Percentiles rank a stretch among this genome's conserved stretches.
phyloP scores from a whole-genome alignment of 2,797 vertebrate genomes.

The Chelidonichthys spinosus region DNA sequence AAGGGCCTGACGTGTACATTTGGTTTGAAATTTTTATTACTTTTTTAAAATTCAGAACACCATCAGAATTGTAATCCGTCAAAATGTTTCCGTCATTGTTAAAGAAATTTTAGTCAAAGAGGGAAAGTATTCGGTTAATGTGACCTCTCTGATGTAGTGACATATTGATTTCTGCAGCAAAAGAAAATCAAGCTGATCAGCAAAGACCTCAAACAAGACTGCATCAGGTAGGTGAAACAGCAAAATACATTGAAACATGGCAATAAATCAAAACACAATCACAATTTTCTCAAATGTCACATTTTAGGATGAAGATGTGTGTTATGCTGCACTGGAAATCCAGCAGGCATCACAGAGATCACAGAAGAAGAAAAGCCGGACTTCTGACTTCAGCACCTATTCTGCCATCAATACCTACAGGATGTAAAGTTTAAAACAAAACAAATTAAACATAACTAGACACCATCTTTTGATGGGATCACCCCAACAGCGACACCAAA shows the following conservation, averaged over 20 bases:
- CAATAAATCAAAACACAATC: neutral
- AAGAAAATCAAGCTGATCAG: slow-evolving; percentile 4
- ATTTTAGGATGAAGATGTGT: slow-evolving; percentile 61
- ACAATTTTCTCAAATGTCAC: slow-evolving; percentile 1
- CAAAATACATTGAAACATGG: neutral
- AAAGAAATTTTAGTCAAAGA: no score
- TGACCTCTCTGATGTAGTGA: neutral
- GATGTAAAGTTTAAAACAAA: neutral
- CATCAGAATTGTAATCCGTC: no score
- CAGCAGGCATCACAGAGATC: slow-evolving; percentile 33
- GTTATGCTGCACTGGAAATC: slow-evolving; percentile 57
- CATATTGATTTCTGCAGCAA: slow-evolving; percentile 23
- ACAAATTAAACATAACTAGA: neutral
- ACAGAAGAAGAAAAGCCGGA: slow-evolving; percentile 27
- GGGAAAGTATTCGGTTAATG: no score
- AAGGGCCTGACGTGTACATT: no score
- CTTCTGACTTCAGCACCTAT: slow-evolving; percentile 56
- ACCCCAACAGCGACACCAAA: neutral
- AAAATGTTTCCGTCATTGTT: no score
- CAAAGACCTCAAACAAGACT: neutral
- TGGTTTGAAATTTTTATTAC: no score
- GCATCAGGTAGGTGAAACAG: slow-evolving; percentile 30
- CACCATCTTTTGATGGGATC: neutral
- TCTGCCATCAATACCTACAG: slow-evolving; percentile 47
- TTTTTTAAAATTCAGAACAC: no score